Evolutionary conservation across 2,797 vertebrate genomes (phyloP).

Genomic region (Melanotaenia nigrans): DNA sequence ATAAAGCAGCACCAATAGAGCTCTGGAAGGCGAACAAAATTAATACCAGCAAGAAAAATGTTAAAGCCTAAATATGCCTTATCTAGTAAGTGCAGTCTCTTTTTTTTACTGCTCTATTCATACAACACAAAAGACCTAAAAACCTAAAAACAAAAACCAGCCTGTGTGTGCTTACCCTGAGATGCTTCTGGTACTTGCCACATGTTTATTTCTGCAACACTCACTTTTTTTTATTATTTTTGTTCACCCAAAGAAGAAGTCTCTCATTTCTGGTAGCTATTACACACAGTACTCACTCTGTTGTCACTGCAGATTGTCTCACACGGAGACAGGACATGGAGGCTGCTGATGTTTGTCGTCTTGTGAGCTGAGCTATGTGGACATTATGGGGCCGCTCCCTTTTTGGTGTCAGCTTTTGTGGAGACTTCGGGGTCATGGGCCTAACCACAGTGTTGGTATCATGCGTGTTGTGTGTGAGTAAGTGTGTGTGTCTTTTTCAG

Average conservation of each 20-base stretch:
- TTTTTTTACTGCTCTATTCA: slow-evolving; percentile 43
- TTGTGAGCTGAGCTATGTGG: slow-evolving; percentile 61
- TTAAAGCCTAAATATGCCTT: slow-evolving; percentile 51
- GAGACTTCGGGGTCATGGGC: slow-evolving; percentile 38
- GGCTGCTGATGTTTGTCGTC: slow-evolving; percentile 36
- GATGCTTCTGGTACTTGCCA: slow-evolving; percentile 41
- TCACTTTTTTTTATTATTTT: slow-evolving; percentile 6
- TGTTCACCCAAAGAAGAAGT: slow-evolving; percentile 32
- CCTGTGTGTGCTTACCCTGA: slow-evolving; percentile 36
- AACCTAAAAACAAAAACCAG: slow-evolving; percentile 41
- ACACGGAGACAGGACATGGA: slow-evolving; percentile 43
- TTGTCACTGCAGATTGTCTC: slow-evolving; percentile 59
- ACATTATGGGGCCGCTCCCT: slow-evolving; percentile 61
- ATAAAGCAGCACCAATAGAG: slow-evolving; percentile 55
- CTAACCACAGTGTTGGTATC: not conserved
- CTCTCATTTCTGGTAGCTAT: slow-evolving; percentile 23
- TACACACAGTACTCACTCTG: slow-evolving; percentile 56
- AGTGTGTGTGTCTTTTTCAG: slow-evolving; percentile 17
- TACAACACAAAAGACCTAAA: slow-evolving; percentile 22
- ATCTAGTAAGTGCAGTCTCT: slow-evolving; percentile 34
- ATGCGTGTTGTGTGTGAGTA: slow-evolving; percentile 1
- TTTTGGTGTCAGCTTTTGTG: slow-evolving; percentile 42
- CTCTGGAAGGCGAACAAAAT: slow-evolving; percentile 47
- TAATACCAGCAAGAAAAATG: slow-evolving; percentile 54
- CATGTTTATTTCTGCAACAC: slow-evolving; percentile 42